Percentiles rank a stretch among this genome's conserved stretches.
Conservation (phyloP, 1,140 invertebrate genomes). For the Bombus huntii region DNA sequence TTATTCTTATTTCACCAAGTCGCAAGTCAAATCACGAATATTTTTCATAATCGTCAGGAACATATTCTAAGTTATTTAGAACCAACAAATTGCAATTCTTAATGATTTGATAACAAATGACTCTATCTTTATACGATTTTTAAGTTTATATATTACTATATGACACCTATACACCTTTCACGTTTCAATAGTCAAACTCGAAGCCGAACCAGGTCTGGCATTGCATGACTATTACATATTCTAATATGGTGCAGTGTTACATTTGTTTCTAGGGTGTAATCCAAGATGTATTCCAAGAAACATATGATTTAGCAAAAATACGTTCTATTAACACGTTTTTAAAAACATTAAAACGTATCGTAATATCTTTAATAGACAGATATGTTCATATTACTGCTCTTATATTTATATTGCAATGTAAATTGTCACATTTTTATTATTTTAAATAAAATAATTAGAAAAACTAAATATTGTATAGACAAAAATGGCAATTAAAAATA, state of each 20-base stretch:
- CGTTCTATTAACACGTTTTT: background rate
- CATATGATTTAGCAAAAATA: background rate
- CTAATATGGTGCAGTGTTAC: constrained; percentile 1
- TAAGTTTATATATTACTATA: background rate
- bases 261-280: background rate
- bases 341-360: background rate
- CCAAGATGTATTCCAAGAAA: constrained; percentile 19
- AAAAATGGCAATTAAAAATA: too few species aligned
- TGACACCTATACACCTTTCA: constrained; percentile 2
- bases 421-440: background rate
- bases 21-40: background rate
- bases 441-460: background rate
- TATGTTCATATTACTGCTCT: background rate
- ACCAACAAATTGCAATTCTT: background rate
- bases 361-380: background rate
- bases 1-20: background rate
- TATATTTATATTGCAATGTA: background rate
- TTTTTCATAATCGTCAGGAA: background rate
- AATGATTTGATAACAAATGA: constrained; percentile 5
- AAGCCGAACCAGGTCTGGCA: background rate
- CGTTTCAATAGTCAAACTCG: constrained; percentile 4
- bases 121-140: background rate
- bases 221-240: background rate
- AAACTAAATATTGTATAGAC: too few species aligned
- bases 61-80: background rate